These are phyloP conservation scores for Otocyon megalotis DNA, from an alignment of 2,113 vertebrate genomes.

Conservation along the genomic window DNA sequence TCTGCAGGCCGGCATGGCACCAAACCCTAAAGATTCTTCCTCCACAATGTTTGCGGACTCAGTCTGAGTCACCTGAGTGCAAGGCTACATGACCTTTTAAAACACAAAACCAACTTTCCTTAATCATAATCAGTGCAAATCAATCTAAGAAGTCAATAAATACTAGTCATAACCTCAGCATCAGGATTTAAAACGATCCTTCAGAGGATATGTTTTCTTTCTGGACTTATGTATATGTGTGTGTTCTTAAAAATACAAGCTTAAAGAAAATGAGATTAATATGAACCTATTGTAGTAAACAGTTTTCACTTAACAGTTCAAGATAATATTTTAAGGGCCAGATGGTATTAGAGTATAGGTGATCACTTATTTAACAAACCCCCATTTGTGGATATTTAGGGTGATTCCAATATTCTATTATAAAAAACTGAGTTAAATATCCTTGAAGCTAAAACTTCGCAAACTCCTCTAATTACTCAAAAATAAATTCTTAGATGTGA, in stretches of 20 bases:
- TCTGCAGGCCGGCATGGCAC: accelerated
- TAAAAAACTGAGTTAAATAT: constrained; percentile 25
- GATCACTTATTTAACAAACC: background rate
- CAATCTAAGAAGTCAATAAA: background rate
- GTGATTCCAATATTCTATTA: background rate
- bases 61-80: background rate
- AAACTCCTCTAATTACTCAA: constrained; percentile 45
- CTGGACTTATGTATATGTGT: too few species aligned
- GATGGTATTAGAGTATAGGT: background rate
- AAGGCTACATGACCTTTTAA: background rate
- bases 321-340: background rate
- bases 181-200: background rate
- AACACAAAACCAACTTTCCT: background rate
- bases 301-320: background rate
- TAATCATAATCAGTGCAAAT: background rate
- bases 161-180: background rate
- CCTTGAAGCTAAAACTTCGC: background rate
- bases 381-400: background rate
- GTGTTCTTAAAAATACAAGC: background rate
- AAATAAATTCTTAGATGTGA: background rate
- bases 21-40: background rate
- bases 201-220: background rate
- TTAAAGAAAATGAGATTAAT: constrained; percentile 23
- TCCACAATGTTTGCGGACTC: background rate
- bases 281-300: background rate